These are phyloP conservation scores for Antheraea pernyi DNA, from an alignment of 1,140 invertebrate genomes.

Conservation along the genomic window DNA sequence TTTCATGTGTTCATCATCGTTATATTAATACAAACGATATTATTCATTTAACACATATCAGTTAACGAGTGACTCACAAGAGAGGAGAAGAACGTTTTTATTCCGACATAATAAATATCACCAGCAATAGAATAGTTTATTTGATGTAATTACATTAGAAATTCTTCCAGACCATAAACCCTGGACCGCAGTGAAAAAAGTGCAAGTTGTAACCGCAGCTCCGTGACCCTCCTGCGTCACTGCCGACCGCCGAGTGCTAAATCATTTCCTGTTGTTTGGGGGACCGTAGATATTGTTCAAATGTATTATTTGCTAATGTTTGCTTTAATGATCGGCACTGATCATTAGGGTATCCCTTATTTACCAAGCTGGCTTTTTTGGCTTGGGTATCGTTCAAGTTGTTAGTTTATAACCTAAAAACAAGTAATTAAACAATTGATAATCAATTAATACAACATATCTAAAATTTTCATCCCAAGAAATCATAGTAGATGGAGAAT, in stretches of 20 bases:
- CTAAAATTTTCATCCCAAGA: too few relatives aligned
- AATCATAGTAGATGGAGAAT: too few relatives aligned
- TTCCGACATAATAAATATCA: background rate
- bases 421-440: too few relatives aligned
- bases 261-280: slow-evolving; percentile 12
- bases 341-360: too few relatives aligned
- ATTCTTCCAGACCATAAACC: slow-evolving; percentile 12
- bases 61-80: background rate
- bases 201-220: slow-evolving; percentile 6
- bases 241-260: slow-evolving; percentile 4
- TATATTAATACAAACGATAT: too few relatives aligned
- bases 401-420: too few relatives aligned
- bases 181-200: slow-evolving; percentile 4
- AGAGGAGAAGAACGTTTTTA: background rate
- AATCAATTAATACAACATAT: too few relatives aligned
- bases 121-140: background rate
- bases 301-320: slow-evolving; percentile 8
- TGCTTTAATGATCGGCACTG: background rate
- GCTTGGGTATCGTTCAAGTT: too few relatives aligned
- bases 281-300: slow-evolving; percentile 3
- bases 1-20: too few relatives aligned
- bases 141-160: slow-evolving; percentile 11
- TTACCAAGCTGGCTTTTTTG: too few relatives aligned
- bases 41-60: background rate
- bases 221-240: slow-evolving; percentile 3